Conservation (phyloP, 2,888 invertebrate species). For the Volucella inflata region DNA sequence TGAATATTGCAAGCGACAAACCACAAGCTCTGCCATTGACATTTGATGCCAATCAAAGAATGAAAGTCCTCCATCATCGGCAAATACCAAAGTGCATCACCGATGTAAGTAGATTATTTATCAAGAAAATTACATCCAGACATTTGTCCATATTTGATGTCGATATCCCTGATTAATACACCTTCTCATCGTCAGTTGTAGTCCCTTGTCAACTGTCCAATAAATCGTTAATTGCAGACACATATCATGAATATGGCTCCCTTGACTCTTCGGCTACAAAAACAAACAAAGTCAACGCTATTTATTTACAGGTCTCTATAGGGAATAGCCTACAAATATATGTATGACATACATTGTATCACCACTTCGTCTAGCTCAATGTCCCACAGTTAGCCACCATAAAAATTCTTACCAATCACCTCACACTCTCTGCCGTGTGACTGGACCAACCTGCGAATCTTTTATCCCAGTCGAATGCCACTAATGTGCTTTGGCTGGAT, state of each 20-base stretch:
- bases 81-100: too few relatives aligned
- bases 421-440: slow-evolving; percentile 41
- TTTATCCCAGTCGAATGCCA: slow-evolving; percentile 37
- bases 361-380: not conserved
- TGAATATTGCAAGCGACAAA: too few relatives aligned
- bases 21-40: too few relatives aligned
- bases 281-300: not conserved
- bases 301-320: slow-evolving; percentile 4
- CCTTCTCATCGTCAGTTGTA: too few relatives aligned
- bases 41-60: too few relatives aligned
- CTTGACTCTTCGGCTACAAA: not conserved
- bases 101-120: too few relatives aligned
- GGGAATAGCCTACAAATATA: not conserved
- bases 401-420: slow-evolving; percentile 51
- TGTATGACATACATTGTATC: slow-evolving; percentile 4
- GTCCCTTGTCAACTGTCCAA: not conserved
- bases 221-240: slow-evolving; percentile 21
- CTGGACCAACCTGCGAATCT: not conserved
- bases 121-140: too few relatives aligned
- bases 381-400: slow-evolving; percentile 18
- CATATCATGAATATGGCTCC: slow-evolving; percentile 3
- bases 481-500: not conserved
- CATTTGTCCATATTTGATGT: too few relatives aligned
- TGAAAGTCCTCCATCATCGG: too few relatives aligned
- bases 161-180: too few relatives aligned